A percentile compares a stretch with the other conserved stretches of the same genome.
These are phyloP conservation scores for Polyodon spathula DNA, from an alignment of 2,113 vertebrate genomes.

Conservation along the genomic window DNA sequence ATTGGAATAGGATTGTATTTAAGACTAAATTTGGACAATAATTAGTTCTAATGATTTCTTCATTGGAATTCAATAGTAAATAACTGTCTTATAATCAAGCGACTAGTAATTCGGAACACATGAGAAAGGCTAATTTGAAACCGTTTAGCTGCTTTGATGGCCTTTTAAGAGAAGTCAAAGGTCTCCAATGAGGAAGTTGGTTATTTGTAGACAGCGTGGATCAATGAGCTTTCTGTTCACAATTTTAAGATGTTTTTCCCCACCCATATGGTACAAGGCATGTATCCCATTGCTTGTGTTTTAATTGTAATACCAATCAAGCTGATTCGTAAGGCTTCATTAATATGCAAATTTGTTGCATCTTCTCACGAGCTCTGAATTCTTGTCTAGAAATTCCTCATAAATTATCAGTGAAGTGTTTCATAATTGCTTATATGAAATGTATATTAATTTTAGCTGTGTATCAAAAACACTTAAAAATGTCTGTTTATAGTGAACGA, in stretches of 20 bases:
- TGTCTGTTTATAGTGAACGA: constrained; percentile 52
- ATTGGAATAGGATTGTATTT: too few species aligned
- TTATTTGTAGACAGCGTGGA: constrained; percentile 28
- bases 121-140: neutral
- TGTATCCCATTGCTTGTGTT: constrained; percentile 29
- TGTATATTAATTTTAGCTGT: constrained; percentile 56
- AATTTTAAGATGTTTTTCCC: constrained; percentile 7
- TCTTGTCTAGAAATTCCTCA: constrained; percentile 50
- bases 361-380: constrained; percentile 26
- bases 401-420: constrained; percentile 63
- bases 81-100: neutral
- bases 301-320: constrained; percentile 58
- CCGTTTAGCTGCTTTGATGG: constrained; percentile 4
- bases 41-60: too few species aligned
- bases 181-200: constrained; percentile 25
- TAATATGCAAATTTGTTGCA: constrained; percentile 58
- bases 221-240: constrained; percentile 26
- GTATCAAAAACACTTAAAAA: constrained; percentile 46
- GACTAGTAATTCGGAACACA: neutral
- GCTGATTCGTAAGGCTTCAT: constrained; percentile 60
- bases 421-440: constrained; percentile 63
- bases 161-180: constrained; percentile 23
- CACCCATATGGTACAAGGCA: constrained; percentile 28
- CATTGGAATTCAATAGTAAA: too few species aligned
- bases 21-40: too few species aligned